phyloP scores from a whole-genome alignment of 2,888 invertebrate genomes.

The Netelia melanura region DNA sequence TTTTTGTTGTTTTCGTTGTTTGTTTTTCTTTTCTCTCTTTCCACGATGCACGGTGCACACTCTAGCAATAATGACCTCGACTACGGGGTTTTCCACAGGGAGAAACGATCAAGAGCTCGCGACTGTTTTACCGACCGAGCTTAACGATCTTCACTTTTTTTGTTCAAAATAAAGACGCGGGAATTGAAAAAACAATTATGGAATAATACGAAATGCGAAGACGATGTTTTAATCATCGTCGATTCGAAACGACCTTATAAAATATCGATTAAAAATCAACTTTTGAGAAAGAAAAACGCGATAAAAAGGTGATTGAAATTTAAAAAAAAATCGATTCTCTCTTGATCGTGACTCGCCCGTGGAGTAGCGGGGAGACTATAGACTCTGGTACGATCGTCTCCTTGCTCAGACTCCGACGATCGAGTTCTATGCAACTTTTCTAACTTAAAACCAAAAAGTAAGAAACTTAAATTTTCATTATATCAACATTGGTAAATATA shows the following conservation, averaged over 20 bases:
- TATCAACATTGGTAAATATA: constrained; percentile 22
- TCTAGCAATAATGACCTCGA: constrained; percentile 68
- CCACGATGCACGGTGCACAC: constrained; percentile 76
- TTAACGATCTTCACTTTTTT: background rate
- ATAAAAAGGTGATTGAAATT: background rate
- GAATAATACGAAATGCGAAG: background rate
- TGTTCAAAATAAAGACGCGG: background rate
- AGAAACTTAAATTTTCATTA: constrained; percentile 29
- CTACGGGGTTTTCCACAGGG: constrained; percentile 74
- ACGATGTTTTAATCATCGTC: constrained; percentile 26
- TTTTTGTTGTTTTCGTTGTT: constrained; percentile 39
- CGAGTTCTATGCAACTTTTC: constrained; percentile 65
- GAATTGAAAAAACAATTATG: too few species aligned
- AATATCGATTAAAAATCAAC: background rate
- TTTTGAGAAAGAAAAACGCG: constrained; percentile 11
- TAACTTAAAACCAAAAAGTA: constrained; percentile 44
- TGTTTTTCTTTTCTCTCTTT: constrained; percentile 50
- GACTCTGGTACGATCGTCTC: constrained; percentile 61
- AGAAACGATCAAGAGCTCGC: constrained; percentile 79
- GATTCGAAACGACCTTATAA: constrained; percentile 54
- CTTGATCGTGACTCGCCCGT: constrained; percentile 59
- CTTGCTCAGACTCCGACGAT: constrained; percentile 64
- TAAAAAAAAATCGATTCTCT: constrained; percentile 5
- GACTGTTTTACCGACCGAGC: background rate
- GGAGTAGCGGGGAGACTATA: constrained; percentile 46